Evolutionary conservation across 2,888 invertebrate genomes (phyloP).

Genomic region (Rhorus exstirpatorius): DNA sequence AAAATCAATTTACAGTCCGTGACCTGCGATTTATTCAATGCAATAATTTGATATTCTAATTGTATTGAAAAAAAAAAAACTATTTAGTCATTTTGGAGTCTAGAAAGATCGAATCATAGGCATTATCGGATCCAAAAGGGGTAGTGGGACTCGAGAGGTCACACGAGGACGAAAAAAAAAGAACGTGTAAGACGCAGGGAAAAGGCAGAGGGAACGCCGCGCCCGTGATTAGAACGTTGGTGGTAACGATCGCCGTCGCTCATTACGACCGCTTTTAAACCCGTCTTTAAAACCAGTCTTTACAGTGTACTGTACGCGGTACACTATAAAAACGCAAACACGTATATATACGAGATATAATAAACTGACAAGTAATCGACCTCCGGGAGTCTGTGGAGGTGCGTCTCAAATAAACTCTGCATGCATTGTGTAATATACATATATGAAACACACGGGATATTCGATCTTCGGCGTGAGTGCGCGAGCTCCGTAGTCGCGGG

Average conservation of each 20-base stretch:
- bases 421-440: conserved; percentile 3
- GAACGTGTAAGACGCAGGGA: neutral
- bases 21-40: no score
- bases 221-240: conserved; percentile 69
- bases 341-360: neutral
- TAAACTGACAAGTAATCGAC: conserved; percentile 70
- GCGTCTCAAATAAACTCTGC: conserved; percentile 24
- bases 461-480: conserved; percentile 7
- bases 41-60: no score
- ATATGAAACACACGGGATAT: conserved; percentile 3
- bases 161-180: neutral
- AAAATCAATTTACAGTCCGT: no score
- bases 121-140: neutral
- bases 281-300: conserved; percentile 68
- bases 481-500: conserved; percentile 37
- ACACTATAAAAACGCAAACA: conserved; percentile 1
- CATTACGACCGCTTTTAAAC: conserved; percentile 66
- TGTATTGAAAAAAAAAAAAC: no score
- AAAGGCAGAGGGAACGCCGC: conserved; percentile 25
- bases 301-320: conserved; percentile 29
- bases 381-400: conserved; percentile 57
- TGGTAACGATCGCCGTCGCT: conserved; percentile 65
- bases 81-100: no score
- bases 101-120: neutral
- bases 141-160: neutral